Base-by-base conservation (phyloP, 2,888 invertebrate genomes). In the Phrixothrix hirtus region DNA sequence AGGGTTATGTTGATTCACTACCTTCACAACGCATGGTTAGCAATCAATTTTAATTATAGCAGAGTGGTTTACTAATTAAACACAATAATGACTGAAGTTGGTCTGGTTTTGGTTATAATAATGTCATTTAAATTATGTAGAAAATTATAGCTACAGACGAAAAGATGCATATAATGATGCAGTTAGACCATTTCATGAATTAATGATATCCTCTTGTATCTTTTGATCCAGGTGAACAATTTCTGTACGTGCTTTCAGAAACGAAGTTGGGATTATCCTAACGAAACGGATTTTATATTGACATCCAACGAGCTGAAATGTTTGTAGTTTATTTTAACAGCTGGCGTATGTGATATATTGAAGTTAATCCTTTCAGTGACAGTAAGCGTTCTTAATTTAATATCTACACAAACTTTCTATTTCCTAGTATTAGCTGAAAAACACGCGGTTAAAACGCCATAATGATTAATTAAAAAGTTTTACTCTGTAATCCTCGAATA, bases 51-150 rank as follows among this genome's bases (percentile, higher is more conserved):
- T 62, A 62, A 62, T 61, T 59, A 57, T 54, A 46, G 53, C 53
- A 34, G 54, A 61, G 59, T 61, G 59, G 62, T 57, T 60, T 57
- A 58, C 62, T 59, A 61, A 62, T 62, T 62, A 62, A 61, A 52
- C 47, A 48, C 48, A 39, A 52, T 58, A 55, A 58, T 55, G 58
- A 46, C 48, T 52, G 52, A 58, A 48, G 31, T 50, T 25, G 42
- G 51, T 25, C 14, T 47, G 34, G 35, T 44, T 42, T 41, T 39
- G 34, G 53, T 46, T 48, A 58, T 56, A 51, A 58, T 58, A 56
- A 58, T 56, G 58, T 52, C 56, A 58, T 57, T 58, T 60, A 60
- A 60, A 60, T 58, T 60, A 56, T 49, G 35, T 31, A 51, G 41
- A 57, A 51, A 54, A 60, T 60, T 60, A 46, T 46, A 50, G 52